Evolutionary conservation across 2,113 vertebrate species (phyloP).

Genomic region (Ameiurus melas): DNA sequence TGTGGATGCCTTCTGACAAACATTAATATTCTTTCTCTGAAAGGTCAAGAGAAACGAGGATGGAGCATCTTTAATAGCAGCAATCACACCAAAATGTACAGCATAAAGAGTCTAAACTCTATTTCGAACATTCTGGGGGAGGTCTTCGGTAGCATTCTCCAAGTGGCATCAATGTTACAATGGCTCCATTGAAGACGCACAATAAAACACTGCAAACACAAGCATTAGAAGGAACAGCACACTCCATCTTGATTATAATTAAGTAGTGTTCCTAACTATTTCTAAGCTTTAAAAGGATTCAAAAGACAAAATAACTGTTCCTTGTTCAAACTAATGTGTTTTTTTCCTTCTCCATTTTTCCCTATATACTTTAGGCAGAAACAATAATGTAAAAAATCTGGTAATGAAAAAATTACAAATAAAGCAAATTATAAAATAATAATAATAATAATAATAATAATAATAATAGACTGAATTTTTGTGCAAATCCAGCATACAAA

Average conservation of each 20-base stretch:
- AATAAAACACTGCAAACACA: conserved; percentile 71
- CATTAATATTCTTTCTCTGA: conserved; percentile 55
- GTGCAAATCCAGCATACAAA: conserved; percentile 14
- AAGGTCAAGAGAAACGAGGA: conserved; percentile 54
- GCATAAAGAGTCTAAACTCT: conserved; percentile 51
- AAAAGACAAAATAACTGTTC: conserved; percentile 61
- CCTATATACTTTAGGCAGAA: conserved; percentile 66
- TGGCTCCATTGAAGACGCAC: conserved; percentile 64
- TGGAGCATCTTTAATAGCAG: conserved; percentile 71
- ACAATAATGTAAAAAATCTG: conserved; percentile 38
- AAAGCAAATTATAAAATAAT: neutral
- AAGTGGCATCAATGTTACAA: conserved; percentile 58
- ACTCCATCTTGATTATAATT: conserved; percentile 66
- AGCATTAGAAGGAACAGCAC: conserved; percentile 61
- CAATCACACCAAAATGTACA: conserved; percentile 65
- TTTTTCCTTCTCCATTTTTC: conserved; percentile 43
- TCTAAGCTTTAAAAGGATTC: conserved; percentile 62
- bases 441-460: neutral
- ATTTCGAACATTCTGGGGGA: conserved; percentile 15
- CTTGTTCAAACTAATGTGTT: conserved; percentile 57
- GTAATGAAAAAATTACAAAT: conserved; percentile 40
- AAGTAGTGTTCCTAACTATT: conserved; percentile 64
- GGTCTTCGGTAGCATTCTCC: conserved; percentile 45
- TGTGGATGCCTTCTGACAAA: conserved; percentile 67
- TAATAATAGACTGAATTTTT: conserved; percentile 1